Percentiles rank a stretch among this genome's conserved stretches.
phyloP scores from a whole-genome alignment of 1,140 invertebrate species.

The Theocolax elegans region DNA sequence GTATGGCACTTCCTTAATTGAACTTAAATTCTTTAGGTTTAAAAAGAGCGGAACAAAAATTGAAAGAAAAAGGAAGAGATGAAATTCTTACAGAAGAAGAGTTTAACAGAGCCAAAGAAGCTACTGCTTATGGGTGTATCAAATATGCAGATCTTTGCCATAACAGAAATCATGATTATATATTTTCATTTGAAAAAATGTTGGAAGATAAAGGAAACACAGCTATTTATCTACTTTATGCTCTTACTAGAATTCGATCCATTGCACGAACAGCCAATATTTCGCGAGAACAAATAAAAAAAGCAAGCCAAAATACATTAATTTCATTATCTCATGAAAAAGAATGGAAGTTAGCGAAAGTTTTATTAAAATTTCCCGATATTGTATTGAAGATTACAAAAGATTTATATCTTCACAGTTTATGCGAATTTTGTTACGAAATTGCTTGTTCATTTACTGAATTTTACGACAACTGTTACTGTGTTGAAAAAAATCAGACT shows the following conservation, averaged over 20 bases:
- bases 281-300: constrained; percentile 69
- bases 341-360: constrained; percentile 96
- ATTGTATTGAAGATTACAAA: constrained; percentile 84
- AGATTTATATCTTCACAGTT: constrained; percentile 86
- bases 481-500: constrained; percentile 88
- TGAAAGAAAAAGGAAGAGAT: constrained; percentile 91
- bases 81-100: constrained; percentile 87
- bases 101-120: constrained; percentile 84
- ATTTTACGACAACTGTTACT: constrained; percentile 98
- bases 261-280: constrained; percentile 86
- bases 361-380: constrained; percentile 87
- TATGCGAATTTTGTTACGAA: constrained; percentile 98
- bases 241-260: constrained; percentile 92
- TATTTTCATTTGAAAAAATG: constrained; percentile 99
- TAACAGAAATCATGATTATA: constrained; percentile 93
- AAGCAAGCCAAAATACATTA: constrained; percentile 66
- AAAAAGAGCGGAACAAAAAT: constrained; percentile 83
- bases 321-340: constrained; percentile 87
- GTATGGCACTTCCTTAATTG: no score
- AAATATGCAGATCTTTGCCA: constrained; percentile 98
- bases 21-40: constrained; percentile 71
- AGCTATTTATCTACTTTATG: constrained; percentile 97
- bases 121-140: constrained; percentile 97
- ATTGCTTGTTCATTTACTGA: constrained; percentile 92
- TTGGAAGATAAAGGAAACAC: constrained; percentile 99